A percentile compares a stretch with the other conserved stretches of the same genome.
Evolutionary conservation across 2,888 invertebrate species (phyloP).

Genomic region (Alentia gelatinosa): DNA sequence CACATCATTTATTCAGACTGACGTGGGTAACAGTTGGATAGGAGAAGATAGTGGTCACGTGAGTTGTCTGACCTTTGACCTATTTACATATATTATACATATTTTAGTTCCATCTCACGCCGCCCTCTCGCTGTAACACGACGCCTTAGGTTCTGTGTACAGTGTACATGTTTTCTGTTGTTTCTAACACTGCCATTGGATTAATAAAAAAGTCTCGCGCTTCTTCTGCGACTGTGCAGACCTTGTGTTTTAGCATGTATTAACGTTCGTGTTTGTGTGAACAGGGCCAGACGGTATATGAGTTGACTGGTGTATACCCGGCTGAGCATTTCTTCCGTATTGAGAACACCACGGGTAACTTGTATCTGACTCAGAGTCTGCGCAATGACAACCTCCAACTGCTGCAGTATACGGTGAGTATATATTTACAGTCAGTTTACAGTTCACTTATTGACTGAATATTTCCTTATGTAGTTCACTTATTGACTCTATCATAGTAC

Average conservation of each 20-base stretch:
- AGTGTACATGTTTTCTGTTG: background rate
- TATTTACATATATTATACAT: background rate
- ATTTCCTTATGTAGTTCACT: too few species aligned
- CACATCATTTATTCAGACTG: constrained; percentile 29
- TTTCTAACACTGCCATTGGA: background rate
- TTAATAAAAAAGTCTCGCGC: background rate
- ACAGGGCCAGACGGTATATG: constrained; percentile 68
- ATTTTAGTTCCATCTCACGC: background rate
- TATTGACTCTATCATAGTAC: too few species aligned
- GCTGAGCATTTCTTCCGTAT: constrained; percentile 66
- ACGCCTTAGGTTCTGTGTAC: too few species aligned
- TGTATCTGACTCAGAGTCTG: constrained; percentile 61
- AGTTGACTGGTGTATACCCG: constrained; percentile 65
- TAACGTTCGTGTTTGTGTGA: background rate
- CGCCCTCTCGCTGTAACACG: too few species aligned
- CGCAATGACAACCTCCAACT: constrained; percentile 61
- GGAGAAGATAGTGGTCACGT: constrained; percentile 3
- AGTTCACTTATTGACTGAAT: too few species aligned
- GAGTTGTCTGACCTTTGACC: constrained; percentile 13
- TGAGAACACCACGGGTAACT: constrained; percentile 59
- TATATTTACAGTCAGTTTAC: too few species aligned
- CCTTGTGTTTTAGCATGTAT: too few species aligned
- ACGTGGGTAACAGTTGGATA: constrained; percentile 38
- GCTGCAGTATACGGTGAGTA: constrained; percentile 61
- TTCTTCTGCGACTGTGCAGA: too few species aligned